Evolutionary conservation across 2,888 invertebrate genomes (phyloP), one percentile per base, ranked within the genome.

Genomic region (Hecatera dysodea): DNA sequence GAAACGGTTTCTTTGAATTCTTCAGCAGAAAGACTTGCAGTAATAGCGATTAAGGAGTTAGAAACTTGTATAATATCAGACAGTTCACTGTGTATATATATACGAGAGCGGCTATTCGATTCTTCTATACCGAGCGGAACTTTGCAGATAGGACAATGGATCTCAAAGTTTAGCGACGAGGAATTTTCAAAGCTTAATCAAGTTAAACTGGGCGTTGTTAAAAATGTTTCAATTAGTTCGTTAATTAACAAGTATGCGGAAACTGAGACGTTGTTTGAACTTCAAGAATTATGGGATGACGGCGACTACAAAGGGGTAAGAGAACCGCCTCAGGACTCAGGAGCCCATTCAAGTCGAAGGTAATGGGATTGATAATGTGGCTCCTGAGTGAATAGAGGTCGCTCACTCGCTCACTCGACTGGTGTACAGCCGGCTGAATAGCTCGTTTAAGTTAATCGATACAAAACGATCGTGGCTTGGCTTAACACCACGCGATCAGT

Each of bases 171-270:
- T 36, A 57, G 70, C 70, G 65, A 79, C 66, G 71, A 79, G 71
- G 74, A 81, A 81, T 84, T 82, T 78, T 82, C 81, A 63, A 55
- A 64, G 62, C 78, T 83, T 85, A 84, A 86, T 87, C 83, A 83
- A 82, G 74, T 80, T 80, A 71, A 83, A 80, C 71, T 61, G 73
- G 74, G 59, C 73, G 75, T 44, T 78, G 77, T 86, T 86, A 86
- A 83, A 88, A 89, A 88, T 85, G 82, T 84, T 83, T 89, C 81
- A 88, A 87, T 87, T 85, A 84, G 76, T 75, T 63, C 61, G 64
- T 64, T 83, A 81, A 78, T 81, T 65, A 83, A 80, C 68, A 77
- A 78, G 71, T 75, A 74, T 77, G 73, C 72, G 67, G 56, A 62
- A 75, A 69, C 57, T 80, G 67, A 76, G 71, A 67, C 62, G 75